A percentile compares a stretch with the other conserved stretches of the same genome.
Conservation (phyloP, 2,888 invertebrate species). For the Ethmia dodecea region DNA sequence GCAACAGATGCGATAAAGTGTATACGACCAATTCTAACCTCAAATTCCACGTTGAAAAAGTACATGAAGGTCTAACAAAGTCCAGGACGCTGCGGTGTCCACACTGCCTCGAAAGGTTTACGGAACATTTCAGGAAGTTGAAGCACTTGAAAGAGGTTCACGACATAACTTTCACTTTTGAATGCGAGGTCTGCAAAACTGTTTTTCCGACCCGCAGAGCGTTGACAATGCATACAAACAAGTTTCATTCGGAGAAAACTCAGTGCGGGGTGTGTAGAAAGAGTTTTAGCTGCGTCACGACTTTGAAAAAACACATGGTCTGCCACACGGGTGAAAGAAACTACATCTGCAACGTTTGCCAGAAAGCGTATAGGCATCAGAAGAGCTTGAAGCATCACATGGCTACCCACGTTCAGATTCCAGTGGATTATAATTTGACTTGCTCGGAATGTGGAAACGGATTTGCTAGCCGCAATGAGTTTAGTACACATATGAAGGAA, state of each 20-base stretch:
- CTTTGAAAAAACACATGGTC: conserved; percentile 48
- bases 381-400: conserved; percentile 61
- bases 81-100: conserved; percentile 48
- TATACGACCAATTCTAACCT: conserved; percentile 62
- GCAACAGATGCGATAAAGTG: conserved; percentile 59
- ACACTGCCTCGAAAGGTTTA: conserved; percentile 49
- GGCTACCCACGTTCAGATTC: conserved; percentile 34
- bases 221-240: conserved; percentile 53
- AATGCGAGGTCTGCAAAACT: conserved; percentile 48
- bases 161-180: conserved; percentile 46
- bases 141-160: conserved; percentile 56
- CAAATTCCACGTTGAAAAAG: conserved; percentile 49
- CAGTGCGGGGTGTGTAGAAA: conserved; percentile 68
- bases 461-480: conserved; percentile 36
- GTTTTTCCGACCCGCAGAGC: conserved; percentile 45
- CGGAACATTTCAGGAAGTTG: conserved; percentile 53
- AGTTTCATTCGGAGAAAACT: conserved; percentile 53
- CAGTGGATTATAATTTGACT: conserved; percentile 27
- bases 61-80: conserved; percentile 45
- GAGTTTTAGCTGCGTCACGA: conserved; percentile 56
- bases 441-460: conserved; percentile 42
- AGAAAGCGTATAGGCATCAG: conserved; percentile 70
- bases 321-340: conserved; percentile 49
- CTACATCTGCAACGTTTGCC: conserved; percentile 56
- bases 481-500: conserved; percentile 43